phyloP scores from a whole-genome alignment of 2,888 invertebrate genomes.

The Nasonovia ribisnigri region DNA sequence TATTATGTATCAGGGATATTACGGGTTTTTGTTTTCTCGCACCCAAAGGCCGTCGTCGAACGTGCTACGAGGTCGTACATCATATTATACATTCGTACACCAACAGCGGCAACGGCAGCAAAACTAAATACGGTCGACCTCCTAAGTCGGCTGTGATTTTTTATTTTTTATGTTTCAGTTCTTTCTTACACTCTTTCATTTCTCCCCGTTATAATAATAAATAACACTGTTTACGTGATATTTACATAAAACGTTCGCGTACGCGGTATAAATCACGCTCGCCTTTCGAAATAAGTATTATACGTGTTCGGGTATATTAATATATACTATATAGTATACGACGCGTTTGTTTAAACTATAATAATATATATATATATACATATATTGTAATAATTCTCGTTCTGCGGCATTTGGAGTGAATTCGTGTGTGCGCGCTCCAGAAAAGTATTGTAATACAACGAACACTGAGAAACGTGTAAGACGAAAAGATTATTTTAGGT shows the following conservation, averaged over 20 bases:
- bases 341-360: background rate
- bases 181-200: background rate
- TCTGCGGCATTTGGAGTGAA: background rate
- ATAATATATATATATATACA: background rate
- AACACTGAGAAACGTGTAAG: background rate
- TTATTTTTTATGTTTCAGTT: background rate
- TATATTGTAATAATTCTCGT: background rate
- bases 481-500: background rate
- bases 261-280: background rate
- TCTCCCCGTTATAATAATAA: background rate
- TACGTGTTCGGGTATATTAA: background rate
- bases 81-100: background rate
- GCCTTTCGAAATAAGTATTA: background rate
- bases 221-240: background rate
- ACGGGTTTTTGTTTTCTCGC: background rate
- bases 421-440: background rate
- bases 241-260: conserved; percentile 5
- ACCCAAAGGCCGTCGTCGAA: background rate
- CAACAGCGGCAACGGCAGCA: background rate
- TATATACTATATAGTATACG: background rate
- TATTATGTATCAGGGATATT: background rate
- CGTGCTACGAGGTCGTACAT: background rate
- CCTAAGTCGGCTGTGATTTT: background rate
- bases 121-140: background rate
- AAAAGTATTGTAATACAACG: background rate